Base-by-base conservation (phyloP, 2,888 invertebrate species). In the Eretmocerus hayati region DNA sequence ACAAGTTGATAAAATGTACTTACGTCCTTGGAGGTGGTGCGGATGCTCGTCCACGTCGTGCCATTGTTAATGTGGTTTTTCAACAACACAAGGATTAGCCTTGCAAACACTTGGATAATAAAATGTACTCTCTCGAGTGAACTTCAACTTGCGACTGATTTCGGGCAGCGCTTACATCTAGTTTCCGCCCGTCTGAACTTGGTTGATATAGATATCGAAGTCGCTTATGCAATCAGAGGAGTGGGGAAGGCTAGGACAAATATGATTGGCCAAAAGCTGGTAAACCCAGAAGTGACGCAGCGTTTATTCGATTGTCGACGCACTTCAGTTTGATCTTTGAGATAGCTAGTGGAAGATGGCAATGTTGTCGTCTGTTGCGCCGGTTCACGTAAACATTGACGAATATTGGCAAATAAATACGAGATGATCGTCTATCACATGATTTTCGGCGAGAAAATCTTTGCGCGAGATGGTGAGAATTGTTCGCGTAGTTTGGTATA, bases 21-120 rank as follows among this genome's bases (percentile, higher is more conserved):
- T 60, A 71, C 71, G 65, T 66, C 53, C 69, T 64, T 42, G 67
- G 59, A 40, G 71, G 64, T 50, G 71, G 68, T 47, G 57, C 63
- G 11, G 68, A 53, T 50, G 64, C 62, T 56, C 71, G 62, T 67
- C 66, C 66, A 59, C 71, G 62, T 63, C 71, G 67, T 48, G 67
- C 65, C 71, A 71, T 67, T 42, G 56, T 67, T 36, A 46, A n/a
- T 30, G 38, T 40, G 26, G 39, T 56, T 58, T 38, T 48, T 53
- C 51, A 39, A 52, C 19, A 6, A 42, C n/a, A n/a, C n/a, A n/a
- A n/a, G n/a, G n/a, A n/a, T n/a, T n/a, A n/a, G n/a, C n/a, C n/a
- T n/a, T n/a, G n/a, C n/a, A 30, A 30, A 30, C 8, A 9, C 30
- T 13, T 30, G 13, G 13, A 30, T 30, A 9, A 9, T 30, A 42